phyloP scores from a whole-genome alignment of 2,113 vertebrate species.

The Mobula hypostoma region DNA sequence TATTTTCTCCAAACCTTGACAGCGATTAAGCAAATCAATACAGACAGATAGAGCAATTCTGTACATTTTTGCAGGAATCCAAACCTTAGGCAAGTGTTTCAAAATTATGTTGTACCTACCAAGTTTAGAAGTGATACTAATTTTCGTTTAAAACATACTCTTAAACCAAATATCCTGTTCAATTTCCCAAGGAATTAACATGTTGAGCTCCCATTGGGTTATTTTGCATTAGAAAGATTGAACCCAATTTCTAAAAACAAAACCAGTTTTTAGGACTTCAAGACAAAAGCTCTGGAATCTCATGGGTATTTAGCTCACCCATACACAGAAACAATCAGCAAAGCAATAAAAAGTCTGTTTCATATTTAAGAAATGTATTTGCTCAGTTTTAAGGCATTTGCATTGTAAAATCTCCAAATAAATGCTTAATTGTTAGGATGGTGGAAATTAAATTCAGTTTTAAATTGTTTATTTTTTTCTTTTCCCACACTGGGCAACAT shows the following conservation, averaged over 20 bases:
- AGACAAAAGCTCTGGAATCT: not conserved
- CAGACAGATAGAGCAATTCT: not conserved
- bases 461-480: not conserved
- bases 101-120: not conserved
- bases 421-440: not conserved
- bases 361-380: not conserved
- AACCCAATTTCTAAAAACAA: no score
- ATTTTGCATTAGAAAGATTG: no score
- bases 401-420: not conserved
- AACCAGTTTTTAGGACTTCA: not conserved
- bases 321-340: no score
- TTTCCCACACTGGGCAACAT: not conserved
- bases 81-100: not conserved
- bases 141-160: not conserved
- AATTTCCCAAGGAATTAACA: not conserved
- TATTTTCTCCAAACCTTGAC: not conserved
- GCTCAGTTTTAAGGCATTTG: not conserved
- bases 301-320: constrained; percentile 1
- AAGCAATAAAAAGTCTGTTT: not conserved
- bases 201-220: not conserved
- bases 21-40: not conserved
- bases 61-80: not conserved
- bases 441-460: not conserved
- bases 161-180: not conserved
- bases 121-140: not conserved